These are phyloP conservation scores for Calcarius lapponicus DNA, from an alignment of 2,797 vertebrate genomes.

Conservation along the genomic window DNA sequence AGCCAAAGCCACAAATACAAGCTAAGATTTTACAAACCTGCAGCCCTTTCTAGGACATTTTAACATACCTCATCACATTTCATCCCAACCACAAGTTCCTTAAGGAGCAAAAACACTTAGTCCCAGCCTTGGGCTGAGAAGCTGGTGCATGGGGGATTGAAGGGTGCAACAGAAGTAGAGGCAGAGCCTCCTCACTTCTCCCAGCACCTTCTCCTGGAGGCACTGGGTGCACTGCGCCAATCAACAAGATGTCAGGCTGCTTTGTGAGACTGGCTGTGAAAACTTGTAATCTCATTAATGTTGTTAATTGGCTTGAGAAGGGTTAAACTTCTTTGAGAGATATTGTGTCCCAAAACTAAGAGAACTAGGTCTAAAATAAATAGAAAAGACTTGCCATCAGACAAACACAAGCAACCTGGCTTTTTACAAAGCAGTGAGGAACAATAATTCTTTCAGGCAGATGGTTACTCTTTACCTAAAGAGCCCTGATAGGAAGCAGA, in stretches of 20 bases:
- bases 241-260: neutral
- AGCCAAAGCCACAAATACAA: neutral
- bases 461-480: neutral
- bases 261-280: neutral
- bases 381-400: neutral
- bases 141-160: fast-evolving
- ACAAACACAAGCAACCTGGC: neutral
- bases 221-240: fast-evolving
- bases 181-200: neutral
- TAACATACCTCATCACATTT: neutral
- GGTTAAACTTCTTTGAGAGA: neutral
- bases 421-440: neutral
- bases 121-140: neutral
- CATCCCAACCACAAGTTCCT: neutral
- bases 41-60: neutral
- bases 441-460: slow-evolving; percentile 23
- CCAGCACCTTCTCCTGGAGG: neutral
- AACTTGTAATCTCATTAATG: neutral
- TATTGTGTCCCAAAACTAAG: neutral
- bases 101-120: neutral
- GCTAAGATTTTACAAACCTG: neutral
- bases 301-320: neutral
- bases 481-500: neutral
- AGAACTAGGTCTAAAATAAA: neutral
- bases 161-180: neutral